Evolutionary conservation across 2,797 vertebrate genomes (phyloP), one percentile per base, ranked within the genome.

Genomic region (Danio albolineatus): DNA sequence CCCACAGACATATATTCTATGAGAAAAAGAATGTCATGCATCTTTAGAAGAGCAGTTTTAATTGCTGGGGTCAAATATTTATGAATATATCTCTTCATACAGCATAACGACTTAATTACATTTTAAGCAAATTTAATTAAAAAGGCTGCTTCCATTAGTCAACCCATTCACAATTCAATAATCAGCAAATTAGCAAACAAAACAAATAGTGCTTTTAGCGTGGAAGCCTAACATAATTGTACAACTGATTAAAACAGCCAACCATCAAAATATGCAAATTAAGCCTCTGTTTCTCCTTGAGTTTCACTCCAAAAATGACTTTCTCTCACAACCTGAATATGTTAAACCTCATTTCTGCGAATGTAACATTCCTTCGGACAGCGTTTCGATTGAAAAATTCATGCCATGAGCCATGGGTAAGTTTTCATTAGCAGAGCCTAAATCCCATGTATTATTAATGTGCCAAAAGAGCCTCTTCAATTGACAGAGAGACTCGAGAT

Each of bases 371-470:
- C 43, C 49, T 67, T 57, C 4, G 16, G 62, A 76, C 16, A 69
- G 66, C 39, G 43, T 78, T 28, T 38, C 6, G 12, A 51, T 44
- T 69, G 56, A 65, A 72, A 79, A 51, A 79, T 64, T 59, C 44
- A 62, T 69, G 56, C 56, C 76, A 78, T 62, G 67, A 67, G 70
- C 64, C 56, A 79, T 7, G 51, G 28, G 59, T 56, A 67, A 43
- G 54, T 74, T 74, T 66, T 80, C 72, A 73, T 80, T 75, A 80
- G 53, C 28, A 66, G 41, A 67, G 9, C 54, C 64, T 75, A 80
- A 67, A 73, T 80, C 64, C 46, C 54, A 65, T 75, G 61, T 75
- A 67, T 75, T 75, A 75, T 80, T 72, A 73, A 79, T 75, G 43
- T 56, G 17, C 66, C 49, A 41, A 64, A 79, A 72, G 59, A 79